Conservation (phyloP, 2,888 invertebrate species). For the Thyatira batis region DNA sequence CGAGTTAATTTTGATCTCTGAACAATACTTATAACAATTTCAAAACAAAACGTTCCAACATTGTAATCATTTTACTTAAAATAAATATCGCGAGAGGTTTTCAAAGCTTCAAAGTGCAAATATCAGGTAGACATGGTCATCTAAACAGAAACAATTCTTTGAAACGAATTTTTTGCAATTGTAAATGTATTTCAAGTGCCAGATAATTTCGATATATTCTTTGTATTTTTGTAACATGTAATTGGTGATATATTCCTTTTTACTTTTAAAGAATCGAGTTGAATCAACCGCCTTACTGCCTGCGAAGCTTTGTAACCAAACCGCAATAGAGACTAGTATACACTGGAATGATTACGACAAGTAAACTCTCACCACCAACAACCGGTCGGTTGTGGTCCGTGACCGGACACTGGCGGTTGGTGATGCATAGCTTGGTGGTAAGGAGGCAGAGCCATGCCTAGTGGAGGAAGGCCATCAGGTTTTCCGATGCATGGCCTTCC, state of each 20-base stretch:
- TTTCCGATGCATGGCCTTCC: slow-evolving; percentile 93
- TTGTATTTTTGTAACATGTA: too few species aligned
- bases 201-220: too few species aligned
- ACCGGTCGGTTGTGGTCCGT: slow-evolving; percentile 64
- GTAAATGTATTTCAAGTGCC: too few species aligned
- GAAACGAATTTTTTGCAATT: too few species aligned
- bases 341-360: slow-evolving; percentile 36
- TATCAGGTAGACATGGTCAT: too few species aligned
- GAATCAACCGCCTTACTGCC: too few species aligned
- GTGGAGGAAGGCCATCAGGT: slow-evolving; percentile 76
- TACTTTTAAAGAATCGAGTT: too few species aligned
- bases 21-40: slow-evolving; percentile 27
- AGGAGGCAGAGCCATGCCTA: slow-evolving; percentile 77
- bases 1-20: slow-evolving; percentile 54
- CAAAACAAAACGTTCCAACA: slow-evolving; percentile 10
- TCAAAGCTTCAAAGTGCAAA: neutral
- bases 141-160: too few species aligned
- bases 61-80: slow-evolving; percentile 9
- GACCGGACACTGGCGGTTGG: slow-evolving; percentile 63
- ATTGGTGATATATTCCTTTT: too few species aligned
- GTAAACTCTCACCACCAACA: slow-evolving; percentile 81
- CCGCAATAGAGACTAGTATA: slow-evolving; percentile 62
- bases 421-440: slow-evolving; percentile 75
- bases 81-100: slow-evolving; percentile 16
- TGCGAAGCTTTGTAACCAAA: slow-evolving; percentile 23